A percentile compares a stretch with the other conserved stretches of the same genome.
Conservation (phyloP, 1,140 invertebrate genomes). For the Leptinotarsa lineolata region DNA sequence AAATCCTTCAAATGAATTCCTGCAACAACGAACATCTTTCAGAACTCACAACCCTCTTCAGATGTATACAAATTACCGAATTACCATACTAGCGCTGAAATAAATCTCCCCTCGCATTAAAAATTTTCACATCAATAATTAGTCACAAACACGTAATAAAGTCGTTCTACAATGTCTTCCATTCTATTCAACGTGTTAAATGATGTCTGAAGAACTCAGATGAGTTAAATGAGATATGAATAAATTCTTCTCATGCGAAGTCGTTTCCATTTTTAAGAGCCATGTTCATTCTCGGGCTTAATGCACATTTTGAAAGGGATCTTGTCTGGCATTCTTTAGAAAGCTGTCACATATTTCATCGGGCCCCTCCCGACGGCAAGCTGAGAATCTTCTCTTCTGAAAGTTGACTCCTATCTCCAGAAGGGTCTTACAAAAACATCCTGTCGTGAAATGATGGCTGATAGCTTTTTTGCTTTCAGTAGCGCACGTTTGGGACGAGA, state of each 20-base stretch:
- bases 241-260: background rate
- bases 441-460: background rate
- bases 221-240: slow-evolving; percentile 8
- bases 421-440: slow-evolving; percentile 3
- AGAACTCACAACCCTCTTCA: too few relatives aligned
- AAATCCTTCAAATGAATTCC: too few relatives aligned
- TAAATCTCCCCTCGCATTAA: background rate
- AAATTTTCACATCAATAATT: background rate
- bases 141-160: background rate
- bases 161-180: slow-evolving; percentile 5
- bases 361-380: slow-evolving; percentile 35
- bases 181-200: slow-evolving; percentile 8
- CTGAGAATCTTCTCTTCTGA: slow-evolving; percentile 15
- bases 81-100: background rate
- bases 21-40: too few relatives aligned
- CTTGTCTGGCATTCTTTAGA: slow-evolving; percentile 34
- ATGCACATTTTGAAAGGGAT: slow-evolving; percentile 36
- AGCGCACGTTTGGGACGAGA: background rate
- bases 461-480: background rate
- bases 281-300: slow-evolving; percentile 16
- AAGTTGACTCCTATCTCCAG: background rate
- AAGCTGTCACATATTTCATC: slow-evolving; percentile 52
- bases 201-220: background rate
- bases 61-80: background rate
- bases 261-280: slow-evolving; percentile 12